Evolutionary conservation across 2,888 invertebrate genomes (phyloP).

Genomic region (Brachylomia viminalis): DNA sequence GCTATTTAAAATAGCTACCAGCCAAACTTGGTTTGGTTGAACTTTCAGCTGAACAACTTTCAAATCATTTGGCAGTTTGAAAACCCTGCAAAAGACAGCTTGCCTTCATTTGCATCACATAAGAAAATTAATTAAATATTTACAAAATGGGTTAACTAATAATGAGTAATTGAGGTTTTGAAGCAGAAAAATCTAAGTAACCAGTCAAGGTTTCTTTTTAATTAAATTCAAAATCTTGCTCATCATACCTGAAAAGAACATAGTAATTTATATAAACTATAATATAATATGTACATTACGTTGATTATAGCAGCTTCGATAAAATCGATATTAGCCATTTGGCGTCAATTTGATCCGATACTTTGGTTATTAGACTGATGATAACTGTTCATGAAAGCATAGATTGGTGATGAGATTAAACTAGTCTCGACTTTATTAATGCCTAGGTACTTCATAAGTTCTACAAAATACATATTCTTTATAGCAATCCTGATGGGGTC

Average conservation of each 20-base stretch:
- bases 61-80: conserved; percentile 40
- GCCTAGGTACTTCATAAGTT: no score
- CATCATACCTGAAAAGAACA: conserved; percentile 56
- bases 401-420: background rate
- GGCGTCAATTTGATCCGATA: background rate
- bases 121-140: background rate
- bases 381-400: background rate
- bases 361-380: background rate
- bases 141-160: background rate
- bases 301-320: background rate
- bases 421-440: no score
- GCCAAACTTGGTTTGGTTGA: background rate
- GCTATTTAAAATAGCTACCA: background rate
- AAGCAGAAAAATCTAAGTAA: conserved; percentile 35
- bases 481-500: no score
- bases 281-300: background rate
- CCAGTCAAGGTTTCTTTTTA: conserved; percentile 42
- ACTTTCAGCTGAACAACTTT: conserved; percentile 17
- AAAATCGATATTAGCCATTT: conserved; percentile 4
- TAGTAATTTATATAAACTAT: conserved; percentile 20
- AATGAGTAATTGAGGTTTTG: background rate
- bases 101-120: conserved; percentile 4
- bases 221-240: conserved; percentile 26
- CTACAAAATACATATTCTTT: no score
- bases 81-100: conserved; percentile 50